These are phyloP conservation scores for Dicrurus megarhynchus DNA, from an alignment of 2,113 vertebrate genomes.

Conservation along the genomic window DNA sequence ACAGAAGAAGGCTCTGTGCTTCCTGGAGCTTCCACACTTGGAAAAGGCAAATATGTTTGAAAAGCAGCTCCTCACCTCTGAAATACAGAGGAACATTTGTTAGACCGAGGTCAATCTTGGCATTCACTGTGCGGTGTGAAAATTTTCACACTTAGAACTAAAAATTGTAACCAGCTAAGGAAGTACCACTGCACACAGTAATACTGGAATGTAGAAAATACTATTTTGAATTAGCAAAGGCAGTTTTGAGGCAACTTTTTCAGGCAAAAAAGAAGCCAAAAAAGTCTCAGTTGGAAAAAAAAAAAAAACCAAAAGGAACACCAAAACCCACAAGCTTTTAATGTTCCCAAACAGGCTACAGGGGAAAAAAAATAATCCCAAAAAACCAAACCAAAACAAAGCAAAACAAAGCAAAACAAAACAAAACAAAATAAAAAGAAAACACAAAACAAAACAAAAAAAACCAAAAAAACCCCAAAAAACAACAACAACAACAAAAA, in stretches of 20 bases:
- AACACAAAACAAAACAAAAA: not conserved
- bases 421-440: no score
- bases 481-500: no score
- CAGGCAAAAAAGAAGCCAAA: not conserved
- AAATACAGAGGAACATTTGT: not conserved
- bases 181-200: not conserved
- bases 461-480: not conserved
- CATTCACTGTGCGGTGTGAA: not conserved
- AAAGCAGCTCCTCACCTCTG: not conserved
- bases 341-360: not conserved
- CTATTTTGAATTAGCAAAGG: not conserved
- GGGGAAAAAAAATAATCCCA: not conserved
- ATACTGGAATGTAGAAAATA: not conserved
- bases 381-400: not conserved
- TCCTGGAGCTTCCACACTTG: not conserved
- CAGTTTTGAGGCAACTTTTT: not conserved
- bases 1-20: not conserved
- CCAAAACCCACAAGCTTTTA: not conserved
- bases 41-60: not conserved
- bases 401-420: no score
- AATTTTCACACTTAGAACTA: not conserved
- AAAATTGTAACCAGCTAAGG: not conserved
- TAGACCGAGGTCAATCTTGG: not conserved
- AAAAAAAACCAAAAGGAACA: no score
- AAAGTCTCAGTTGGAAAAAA: not conserved